These are phyloP conservation scores for Agelaius phoeniceus DNA, from an alignment of 2,113 vertebrate genomes.

Conservation along the genomic window DNA sequence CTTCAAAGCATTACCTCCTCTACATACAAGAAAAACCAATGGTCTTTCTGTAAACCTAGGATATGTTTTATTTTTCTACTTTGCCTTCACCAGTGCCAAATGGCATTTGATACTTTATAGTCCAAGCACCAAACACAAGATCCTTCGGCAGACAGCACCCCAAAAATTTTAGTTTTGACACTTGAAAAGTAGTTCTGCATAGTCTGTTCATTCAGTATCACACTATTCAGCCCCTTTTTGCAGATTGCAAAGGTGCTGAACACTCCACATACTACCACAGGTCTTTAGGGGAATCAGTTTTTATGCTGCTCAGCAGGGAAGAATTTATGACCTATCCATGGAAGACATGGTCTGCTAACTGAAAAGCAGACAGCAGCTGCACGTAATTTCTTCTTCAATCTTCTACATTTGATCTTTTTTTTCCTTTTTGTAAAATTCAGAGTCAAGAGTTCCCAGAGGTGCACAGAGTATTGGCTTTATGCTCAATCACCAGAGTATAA, in stretches of 20 bases:
- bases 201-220: neutral
- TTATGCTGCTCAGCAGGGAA: slow-evolving; percentile 9
- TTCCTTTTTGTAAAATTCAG: neutral
- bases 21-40: neutral
- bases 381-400: slow-evolving; percentile 6
- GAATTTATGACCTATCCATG: slow-evolving; percentile 26
- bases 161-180: neutral
- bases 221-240: neutral
- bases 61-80: neutral
- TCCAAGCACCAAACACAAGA: neutral
- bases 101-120: neutral
- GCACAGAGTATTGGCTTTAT: neutral
- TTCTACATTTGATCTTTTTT: neutral
- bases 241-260: neutral
- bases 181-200: neutral
- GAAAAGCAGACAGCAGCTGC: slow-evolving; percentile 56
- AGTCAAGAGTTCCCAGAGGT: neutral
- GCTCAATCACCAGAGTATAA: neutral
- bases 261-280: neutral
- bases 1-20: neutral
- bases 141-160: neutral
- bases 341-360: slow-evolving; percentile 52
- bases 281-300: neutral
- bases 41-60: neutral
- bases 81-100: neutral